Base-by-base conservation (phyloP, 2,113 vertebrate species). In the Chascanopsetta lugubris region DNA sequence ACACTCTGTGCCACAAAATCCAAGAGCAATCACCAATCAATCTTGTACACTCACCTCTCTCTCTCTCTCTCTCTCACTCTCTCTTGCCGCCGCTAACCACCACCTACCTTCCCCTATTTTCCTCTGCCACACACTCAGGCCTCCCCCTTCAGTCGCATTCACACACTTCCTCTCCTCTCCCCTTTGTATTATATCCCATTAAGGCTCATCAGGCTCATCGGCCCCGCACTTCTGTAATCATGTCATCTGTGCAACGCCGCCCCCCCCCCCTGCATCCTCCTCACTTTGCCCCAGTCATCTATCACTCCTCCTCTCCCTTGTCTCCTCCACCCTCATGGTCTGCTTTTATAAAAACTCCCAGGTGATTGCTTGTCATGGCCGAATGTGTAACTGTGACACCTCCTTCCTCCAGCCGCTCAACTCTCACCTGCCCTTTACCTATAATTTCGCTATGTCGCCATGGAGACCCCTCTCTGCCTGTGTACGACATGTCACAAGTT, bases 1-100 rank as follows among this genome's bases (percentile, higher is more conserved):
- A 80, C 73, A 80, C 82, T 72, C 71, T 45, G 58, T 75, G 76
- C 73, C 87, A 81, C 82, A 85, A 78, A 87, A 77, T 82, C 75
- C 60, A 72, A 85, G 73, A 55, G 73, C 87, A 86, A 89, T 89
- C 86, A 80, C 87, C 84, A 84, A 90, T 90, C 89, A 87, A 88
- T 88, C 83, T 79, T 70, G 60, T 74, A 68, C 68, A 61, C 75
- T 87, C 72, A 65, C 53, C 76, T 45, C 36, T 54, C 59, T n/a
- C n/a, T n/a, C n/a, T n/a, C n/a, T n/a, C n/a, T n/a, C n/a, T n/a
- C n/a, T n/a, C n/a, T n/a, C n/a, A n/a, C n/a, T n/a, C n/a, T n/a
- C n/a, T 66, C 43, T 56, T 46, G 66, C 53, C 60, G 57, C 71
- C 32, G 64, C 75, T 79, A 83, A 83, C 77, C 60, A 80, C 65